Evolutionary conservation across 2,113 vertebrate species (phyloP).

Genomic region (Isichthys henryi): DNA sequence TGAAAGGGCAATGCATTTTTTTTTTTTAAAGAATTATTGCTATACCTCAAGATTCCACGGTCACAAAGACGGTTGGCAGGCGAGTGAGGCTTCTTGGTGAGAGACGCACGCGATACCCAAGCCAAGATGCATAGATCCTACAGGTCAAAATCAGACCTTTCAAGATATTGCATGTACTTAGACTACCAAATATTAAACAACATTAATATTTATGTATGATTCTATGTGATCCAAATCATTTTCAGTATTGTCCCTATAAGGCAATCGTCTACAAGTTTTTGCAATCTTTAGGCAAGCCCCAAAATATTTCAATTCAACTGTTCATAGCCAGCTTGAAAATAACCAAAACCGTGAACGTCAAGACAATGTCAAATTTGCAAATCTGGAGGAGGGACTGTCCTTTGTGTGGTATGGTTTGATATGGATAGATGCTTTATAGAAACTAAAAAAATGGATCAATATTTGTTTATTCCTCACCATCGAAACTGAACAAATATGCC

Average conservation of each 20-base stretch:
- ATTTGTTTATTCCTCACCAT: not conserved
- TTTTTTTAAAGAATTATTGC: not conserved
- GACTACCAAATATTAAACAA: not conserved
- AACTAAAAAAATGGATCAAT: not conserved
- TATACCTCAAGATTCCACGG: not conserved
- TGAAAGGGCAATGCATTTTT: not conserved
- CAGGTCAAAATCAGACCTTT: not conserved
- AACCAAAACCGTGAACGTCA: not conserved
- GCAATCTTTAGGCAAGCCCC: not conserved
- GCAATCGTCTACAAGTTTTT: not conserved
- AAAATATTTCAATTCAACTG: not conserved
- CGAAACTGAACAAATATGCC: not conserved
- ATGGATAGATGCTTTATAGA: not conserved
- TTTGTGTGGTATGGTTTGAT: not conserved
- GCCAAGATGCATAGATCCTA: not conserved
- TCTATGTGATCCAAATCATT: not conserved
- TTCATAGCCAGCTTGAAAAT: not conserved
- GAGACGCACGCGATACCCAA: not conserved
- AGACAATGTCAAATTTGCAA: not conserved
- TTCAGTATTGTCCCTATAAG: not conserved
- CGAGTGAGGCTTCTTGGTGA: not conserved
- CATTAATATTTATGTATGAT: not conserved
- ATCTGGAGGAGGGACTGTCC: not conserved
- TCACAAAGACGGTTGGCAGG: not conserved
- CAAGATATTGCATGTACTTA: not conserved